Evolutionary conservation across 2,113 vertebrate genomes (phyloP), one percentile per base, ranked within the genome.

Genomic region (Hyperoodon ampullatus): DNA sequence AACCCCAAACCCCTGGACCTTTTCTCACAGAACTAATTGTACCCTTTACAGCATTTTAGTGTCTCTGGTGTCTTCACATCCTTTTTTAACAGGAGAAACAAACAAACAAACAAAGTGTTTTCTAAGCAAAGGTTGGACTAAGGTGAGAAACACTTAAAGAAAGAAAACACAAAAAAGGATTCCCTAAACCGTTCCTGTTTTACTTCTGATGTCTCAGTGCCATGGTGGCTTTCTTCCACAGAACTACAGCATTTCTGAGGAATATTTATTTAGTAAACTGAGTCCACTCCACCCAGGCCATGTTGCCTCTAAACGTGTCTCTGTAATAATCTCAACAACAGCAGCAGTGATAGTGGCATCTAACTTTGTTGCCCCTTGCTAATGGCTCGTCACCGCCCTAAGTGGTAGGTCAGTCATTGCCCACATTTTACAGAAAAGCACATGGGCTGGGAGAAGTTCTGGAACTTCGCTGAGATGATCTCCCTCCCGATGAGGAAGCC

Each of bases 1-100:
- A 58, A 26, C 63, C 13, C 26, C 26, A 55, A 78, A 47, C 0
- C 8, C 42, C 63, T 18, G 35, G 70, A 83, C 42, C 2, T 80
- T 28, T 88, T 50, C 90, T 88, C 88, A 6, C 2, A 53, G 7
- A 77, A 39, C 81, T 93, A 80, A 89, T n/a, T 26, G 60, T 44
- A 58, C 58, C 42, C 6, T 68, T 39, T 26, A 21, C 42, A 90
- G 75, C 13, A 70, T 50, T 24, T 85, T n/a, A 61, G n/a, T 39
- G 15, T 39, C 47, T 92, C 61, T 60, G 9, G 39, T 60, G 95
- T 90, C 47, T 94, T 60, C 42, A 6, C 23, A 28, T 65, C 18
- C 10, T 14, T 78, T 90, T 83, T 84, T 24, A 68, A 84, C 80
- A 88, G 30, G 30, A 75, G 44, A 82, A 95, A 65, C 33, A 50